These are phyloP conservation scores for Geophilus truncorum DNA, from an alignment of 2,888 invertebrate genomes.

Conservation along the genomic window DNA sequence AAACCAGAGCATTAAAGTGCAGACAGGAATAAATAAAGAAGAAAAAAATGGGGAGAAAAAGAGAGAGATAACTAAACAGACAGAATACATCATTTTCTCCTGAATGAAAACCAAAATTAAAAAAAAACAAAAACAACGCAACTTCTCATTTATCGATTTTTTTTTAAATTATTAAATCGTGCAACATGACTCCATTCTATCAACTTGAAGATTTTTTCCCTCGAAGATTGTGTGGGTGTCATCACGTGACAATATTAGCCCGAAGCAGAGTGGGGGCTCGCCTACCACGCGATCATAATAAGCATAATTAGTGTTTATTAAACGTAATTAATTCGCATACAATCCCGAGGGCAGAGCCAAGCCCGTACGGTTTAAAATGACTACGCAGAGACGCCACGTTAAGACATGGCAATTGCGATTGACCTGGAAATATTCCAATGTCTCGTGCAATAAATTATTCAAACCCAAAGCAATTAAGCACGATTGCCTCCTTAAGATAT, in stretches of 20 bases:
- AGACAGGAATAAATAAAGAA: no score
- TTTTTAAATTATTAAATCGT: neutral
- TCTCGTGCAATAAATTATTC: constrained; percentile 9
- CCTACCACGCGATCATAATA: constrained; percentile 20
- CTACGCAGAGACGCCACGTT: constrained; percentile 15
- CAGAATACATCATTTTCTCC: no score
- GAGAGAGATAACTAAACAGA: neutral
- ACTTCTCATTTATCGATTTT: neutral
- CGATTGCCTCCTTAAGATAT: constrained; percentile 7
- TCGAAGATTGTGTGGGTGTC: neutral
- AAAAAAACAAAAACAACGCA: neutral
- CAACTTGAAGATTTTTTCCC: neutral
- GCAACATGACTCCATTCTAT: neutral
- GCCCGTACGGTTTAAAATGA: constrained; percentile 20
- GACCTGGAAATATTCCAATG: constrained; percentile 15
- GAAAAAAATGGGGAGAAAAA: no score
- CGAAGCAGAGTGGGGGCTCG: constrained; percentile 3
- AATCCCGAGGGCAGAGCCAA: constrained; percentile 20
- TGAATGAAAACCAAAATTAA: no score
- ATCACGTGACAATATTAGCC: constrained; percentile 6
- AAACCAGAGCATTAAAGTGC: neutral
- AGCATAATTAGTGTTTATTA: constrained; percentile 15
- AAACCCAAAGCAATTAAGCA: constrained; percentile 1
- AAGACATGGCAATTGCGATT: constrained; percentile 11
- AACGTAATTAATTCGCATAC: constrained; percentile 20